Conservation (phyloP, 1,140 invertebrate species). For the Cotesia typhae region DNA sequence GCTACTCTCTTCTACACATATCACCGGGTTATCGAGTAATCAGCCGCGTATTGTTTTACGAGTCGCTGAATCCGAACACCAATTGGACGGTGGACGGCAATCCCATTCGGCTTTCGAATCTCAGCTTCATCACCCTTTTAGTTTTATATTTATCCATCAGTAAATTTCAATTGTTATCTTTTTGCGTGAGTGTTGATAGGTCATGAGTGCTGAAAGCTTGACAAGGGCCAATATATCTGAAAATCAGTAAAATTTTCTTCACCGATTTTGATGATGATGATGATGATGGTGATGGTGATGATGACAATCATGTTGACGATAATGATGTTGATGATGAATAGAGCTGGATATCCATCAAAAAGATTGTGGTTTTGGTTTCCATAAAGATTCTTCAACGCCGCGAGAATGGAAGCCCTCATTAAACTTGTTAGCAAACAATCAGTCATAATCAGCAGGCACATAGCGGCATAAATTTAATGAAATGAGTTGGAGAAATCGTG, state of each 20-base stretch:
- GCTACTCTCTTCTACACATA: slow-evolving; percentile 26
- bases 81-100: slow-evolving; percentile 47
- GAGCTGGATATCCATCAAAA: too few species aligned
- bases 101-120: slow-evolving; percentile 27
- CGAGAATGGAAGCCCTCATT: neutral
- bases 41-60: slow-evolving; percentile 64
- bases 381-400: neutral
- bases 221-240: too few species aligned
- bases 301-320: too few species aligned
- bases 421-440: slow-evolving; percentile 5
- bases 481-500: too few species aligned
- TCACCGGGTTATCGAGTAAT: slow-evolving; percentile 58
- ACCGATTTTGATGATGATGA: too few species aligned
- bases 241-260: too few species aligned
- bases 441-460: neutral
- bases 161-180: too few species aligned
- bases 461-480: neutral
- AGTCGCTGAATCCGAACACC: slow-evolving; percentile 58
- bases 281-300: too few species aligned
- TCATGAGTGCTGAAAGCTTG: too few species aligned
- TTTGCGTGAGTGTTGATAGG: too few species aligned
- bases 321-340: too few species aligned
- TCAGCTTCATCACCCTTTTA: slow-evolving; percentile 21
- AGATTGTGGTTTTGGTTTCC: too few species aligned
- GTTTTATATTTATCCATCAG: neutral